A percentile compares a stretch with the other conserved stretches of the same genome.
Conservation (phyloP, 2,888 invertebrate genomes). For the Cremastinae sp. region DNA sequence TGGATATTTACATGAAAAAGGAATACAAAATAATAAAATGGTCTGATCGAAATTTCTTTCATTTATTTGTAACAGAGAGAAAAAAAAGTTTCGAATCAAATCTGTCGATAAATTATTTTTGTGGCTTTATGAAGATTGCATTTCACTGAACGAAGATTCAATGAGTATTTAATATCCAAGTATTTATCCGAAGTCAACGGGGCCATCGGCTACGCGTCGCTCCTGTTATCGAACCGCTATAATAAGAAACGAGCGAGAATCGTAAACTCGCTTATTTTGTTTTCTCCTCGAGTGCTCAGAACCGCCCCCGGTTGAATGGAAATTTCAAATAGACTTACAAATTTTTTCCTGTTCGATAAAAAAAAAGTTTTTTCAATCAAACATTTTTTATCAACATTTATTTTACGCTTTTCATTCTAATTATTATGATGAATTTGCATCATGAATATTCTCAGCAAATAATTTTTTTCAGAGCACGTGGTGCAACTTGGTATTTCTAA, state of each 20-base stretch:
- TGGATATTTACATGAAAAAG: too few species aligned
- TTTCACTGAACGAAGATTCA: constrained; percentile 8
- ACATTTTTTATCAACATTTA: too few species aligned
- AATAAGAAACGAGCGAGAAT: constrained; percentile 58
- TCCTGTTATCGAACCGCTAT: constrained; percentile 57
- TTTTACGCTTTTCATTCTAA: too few species aligned
- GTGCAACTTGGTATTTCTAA: too few species aligned
- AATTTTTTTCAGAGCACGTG: too few species aligned
- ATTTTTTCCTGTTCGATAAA: background rate
- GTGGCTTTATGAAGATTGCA: constrained; percentile 17
- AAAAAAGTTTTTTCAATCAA: too few species aligned
- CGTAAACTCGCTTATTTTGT: constrained; percentile 63
- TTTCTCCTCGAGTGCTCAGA: constrained; percentile 26
- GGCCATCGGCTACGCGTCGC: constrained; percentile 59
- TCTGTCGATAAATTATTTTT: constrained; percentile 12
- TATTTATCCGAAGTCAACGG: constrained; percentile 56
- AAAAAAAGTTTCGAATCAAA: background rate
- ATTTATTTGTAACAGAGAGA: background rate
- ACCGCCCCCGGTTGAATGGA: constrained; percentile 16
- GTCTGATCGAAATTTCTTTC: too few species aligned
- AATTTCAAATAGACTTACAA: background rate
- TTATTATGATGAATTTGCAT: too few species aligned
- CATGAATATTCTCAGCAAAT: too few species aligned
- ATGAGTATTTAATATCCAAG: constrained; percentile 15
- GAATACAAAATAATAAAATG: too few species aligned